Percentiles rank a stretch among this genome's conserved stretches.
These are phyloP conservation scores for Trissolcus japonicus DNA, from an alignment of 2,888 invertebrate species.

Conservation along the genomic window DNA sequence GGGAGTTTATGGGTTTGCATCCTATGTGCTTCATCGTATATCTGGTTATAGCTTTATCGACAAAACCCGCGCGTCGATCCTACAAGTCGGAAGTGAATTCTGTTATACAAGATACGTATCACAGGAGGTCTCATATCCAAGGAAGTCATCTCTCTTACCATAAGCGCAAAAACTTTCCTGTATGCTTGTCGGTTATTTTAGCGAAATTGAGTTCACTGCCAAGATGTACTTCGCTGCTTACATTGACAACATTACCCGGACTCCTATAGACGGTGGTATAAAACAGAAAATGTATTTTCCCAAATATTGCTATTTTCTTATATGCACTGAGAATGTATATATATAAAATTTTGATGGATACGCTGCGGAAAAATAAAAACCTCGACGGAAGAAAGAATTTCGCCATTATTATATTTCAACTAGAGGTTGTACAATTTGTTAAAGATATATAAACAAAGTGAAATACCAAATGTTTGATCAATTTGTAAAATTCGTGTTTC, in stretches of 20 bases:
- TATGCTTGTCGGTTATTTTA: constrained; percentile 65
- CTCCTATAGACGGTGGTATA: constrained; percentile 42
- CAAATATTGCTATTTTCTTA: constrained; percentile 51
- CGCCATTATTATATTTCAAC: too few relatives aligned
- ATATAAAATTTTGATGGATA: constrained; percentile 44
- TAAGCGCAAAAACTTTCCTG: constrained; percentile 39
- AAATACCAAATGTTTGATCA: not conserved
- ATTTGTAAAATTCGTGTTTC: not conserved
- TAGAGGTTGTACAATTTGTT: not conserved
- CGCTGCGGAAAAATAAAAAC: constrained; percentile 46
- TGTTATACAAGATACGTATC: constrained; percentile 56
- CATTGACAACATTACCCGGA: constrained; percentile 47
- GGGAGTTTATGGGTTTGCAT: constrained; percentile 74
- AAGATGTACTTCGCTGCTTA: constrained; percentile 51
- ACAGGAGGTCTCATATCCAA: constrained; percentile 35
- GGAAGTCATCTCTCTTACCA: constrained; percentile 54
- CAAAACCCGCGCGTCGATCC: constrained; percentile 65
- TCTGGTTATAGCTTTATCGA: constrained; percentile 70
- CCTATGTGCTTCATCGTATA: constrained; percentile 72
- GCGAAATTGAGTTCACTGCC: constrained; percentile 70
- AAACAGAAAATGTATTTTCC: constrained; percentile 51
- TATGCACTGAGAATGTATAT: constrained; percentile 18
- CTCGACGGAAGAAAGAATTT: constrained; percentile 10
- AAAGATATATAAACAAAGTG: not conserved
- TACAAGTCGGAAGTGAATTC: constrained; percentile 54